Base-by-base conservation (phyloP, 2,113 vertebrate genomes). In the Microcebus ravelobensis region DNA sequence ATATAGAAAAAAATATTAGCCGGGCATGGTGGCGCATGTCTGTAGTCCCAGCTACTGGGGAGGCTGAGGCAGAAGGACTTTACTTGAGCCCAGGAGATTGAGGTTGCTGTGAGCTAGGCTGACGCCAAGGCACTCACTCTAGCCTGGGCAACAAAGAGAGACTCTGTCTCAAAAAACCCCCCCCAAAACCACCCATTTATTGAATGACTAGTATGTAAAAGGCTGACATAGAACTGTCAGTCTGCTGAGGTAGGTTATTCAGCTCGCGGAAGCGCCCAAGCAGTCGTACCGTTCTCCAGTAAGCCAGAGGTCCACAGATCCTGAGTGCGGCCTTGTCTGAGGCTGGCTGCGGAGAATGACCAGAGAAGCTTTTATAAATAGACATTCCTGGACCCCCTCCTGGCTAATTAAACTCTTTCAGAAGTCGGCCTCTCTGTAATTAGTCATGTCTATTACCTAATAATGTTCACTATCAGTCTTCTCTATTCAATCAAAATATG, bases 251-350 rank as follows among this genome's bases (percentile, higher is more conserved):
- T n/a, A 55, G 31, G 45, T 42, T 25, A 15, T 10, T 39, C 27
- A 9, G 0, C 4, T 27, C 18, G 0, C 1, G 13, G 57, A 10
- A 55, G 36, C 14, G 4, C 20, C 5, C 74, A 23, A 3, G 6
- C 20, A 1, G 45, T 11, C 42, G 36, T 14, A 4, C 80, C 3
- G 0, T 50, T 42, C 21, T 31, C 20, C 20, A 15, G 0, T 3
- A 34, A 23, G n/a, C 42, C 12, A 5, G 31, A 6, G 48, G 27
- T 27, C 55, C 39, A 50, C 34, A 8, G 1, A 52, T 23, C 0
- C 74, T 17, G 27, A 31, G 25, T 10, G 7, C 3, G 25, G 82
- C 82, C 23, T 18, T 67, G 3, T 61, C 52, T 61, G 34, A n/a
- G 77, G 52, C 71, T 23, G 13, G 74, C 39, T 86, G 15, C 3